Base-by-base conservation (phyloP, 2,797 vertebrate genomes). In the Eupleurogrammus muticus region DNA sequence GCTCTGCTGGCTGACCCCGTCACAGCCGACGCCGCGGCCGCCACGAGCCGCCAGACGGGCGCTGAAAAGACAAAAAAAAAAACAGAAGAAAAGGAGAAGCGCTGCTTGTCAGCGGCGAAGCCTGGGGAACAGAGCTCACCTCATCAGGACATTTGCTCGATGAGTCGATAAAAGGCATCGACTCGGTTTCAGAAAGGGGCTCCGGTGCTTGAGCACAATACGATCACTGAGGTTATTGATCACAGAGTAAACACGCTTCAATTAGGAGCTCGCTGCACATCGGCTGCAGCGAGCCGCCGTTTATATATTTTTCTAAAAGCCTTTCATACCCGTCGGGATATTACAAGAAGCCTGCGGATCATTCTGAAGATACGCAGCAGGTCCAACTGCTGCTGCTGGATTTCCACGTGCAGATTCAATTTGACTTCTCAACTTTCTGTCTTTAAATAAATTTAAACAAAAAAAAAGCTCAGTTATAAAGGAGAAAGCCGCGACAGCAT, bases 221-320 rank as follows among this genome's bases (percentile, higher is more conserved):
- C 88, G 88, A 89, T 88, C 86, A 83, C 63, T 49, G 77, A 64
- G 20, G 49, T 17, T 87, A 91, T 91, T 66, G 90, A 92, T 91
- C 84, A 66, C 54, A 62, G 75, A 83, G 81, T 73, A 75, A 89
- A 89, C 75, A 62, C 56, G 19, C 73, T 85, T 83, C 73, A 84
- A 88, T 87, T 81, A 81, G 73, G 69, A 77, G 64, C 59, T 71
- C 21, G 35, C 42, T 64, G 50, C 75, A 76, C 54, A 40, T 14
- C 50, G 49, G 11, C 52, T 66, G 8, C 61, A 54, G 54, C 35
- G 12, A 46, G 23, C 4, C 19, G 20, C 1, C 55, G 69, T 68
- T 73, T 42, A n/a, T n/a, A n/a, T n/a, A n/a, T 19, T 14, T 44
- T 12, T 17, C 6, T 44, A 14, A 44, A 17, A 17, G 40, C 16